Base-by-base conservation (phyloP, 2,113 vertebrate species). In the Alouatta palliata region DNA sequence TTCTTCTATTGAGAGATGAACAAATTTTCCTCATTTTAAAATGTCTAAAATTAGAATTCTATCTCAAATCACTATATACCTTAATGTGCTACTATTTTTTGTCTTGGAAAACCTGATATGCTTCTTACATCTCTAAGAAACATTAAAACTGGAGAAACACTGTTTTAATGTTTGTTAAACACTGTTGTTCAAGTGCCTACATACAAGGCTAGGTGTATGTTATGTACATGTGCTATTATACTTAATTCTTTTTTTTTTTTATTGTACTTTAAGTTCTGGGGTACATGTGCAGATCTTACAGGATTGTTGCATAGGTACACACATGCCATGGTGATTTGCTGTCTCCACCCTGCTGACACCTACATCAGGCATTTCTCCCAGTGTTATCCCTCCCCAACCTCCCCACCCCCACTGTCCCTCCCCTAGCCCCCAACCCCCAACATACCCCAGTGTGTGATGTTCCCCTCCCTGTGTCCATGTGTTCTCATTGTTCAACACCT, bases 11-110 rank as follows among this genome's bases (percentile, higher is more conserved):
- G 11, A 88, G 43, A 96, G 23, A 30, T 35, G 8, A 14, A 80
- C 30, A 93, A 47, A 66, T 66, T 91, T 94, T 85, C 76, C 17
- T 64, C 52, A 75, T 90, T 93, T 89, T 30, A 77, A 47, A 54
- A 47, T 81, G 76, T 85, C 70, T 95, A 83, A 92, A 87, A 87
- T 75, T 75, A 54, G 86, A 54, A n/a, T n/a, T 81, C 35, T 64
- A 76, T 25, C 25, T 92, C 82, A 64, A 93, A 68, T 54, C 20
- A 30, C 45, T 35, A 66, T 37, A 30, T 82, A 30, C 21, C 83
- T 49, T 70, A 90, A 77, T n/a, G 71, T 58, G 16, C 23, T 66
- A 45, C 30, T n/a, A 58, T 75, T 89, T 68, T 40, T 68, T 37
- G 35, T 54, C 70, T 75, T n/a, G 3, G 90, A 83, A 95, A 87